These are phyloP conservation scores for Ichneumon xanthorius DNA, from an alignment of 2,888 invertebrate species.

Conservation along the genomic window DNA sequence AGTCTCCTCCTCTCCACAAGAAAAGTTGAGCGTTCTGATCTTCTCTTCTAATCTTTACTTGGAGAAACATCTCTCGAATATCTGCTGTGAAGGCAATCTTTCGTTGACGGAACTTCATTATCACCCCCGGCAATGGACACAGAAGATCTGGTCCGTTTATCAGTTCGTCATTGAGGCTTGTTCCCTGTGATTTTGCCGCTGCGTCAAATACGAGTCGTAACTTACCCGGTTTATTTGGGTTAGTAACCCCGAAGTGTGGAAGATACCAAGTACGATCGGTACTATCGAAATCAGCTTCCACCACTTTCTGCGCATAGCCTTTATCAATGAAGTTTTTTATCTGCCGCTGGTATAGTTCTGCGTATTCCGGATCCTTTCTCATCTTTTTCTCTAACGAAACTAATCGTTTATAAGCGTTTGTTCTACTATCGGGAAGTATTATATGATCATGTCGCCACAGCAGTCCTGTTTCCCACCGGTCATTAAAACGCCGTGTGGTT, in stretches of 20 bases:
- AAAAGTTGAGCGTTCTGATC: slow-evolving; percentile 75
- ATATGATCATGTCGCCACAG: slow-evolving; percentile 34
- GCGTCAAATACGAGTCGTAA: slow-evolving; percentile 77
- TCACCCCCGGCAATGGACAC: slow-evolving; percentile 76
- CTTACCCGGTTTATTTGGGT: slow-evolving; percentile 72
- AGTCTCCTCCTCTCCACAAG: slow-evolving; percentile 64
- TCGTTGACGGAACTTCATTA: slow-evolving; percentile 80
- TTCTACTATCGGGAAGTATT: slow-evolving; percentile 35
- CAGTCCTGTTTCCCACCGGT: slow-evolving; percentile 43
- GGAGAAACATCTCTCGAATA: slow-evolving; percentile 79
- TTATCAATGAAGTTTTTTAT: slow-evolving; percentile 55
- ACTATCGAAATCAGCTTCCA: neutral
- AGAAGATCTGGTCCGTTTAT: slow-evolving; percentile 78
- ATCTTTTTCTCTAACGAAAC: slow-evolving; percentile 59
- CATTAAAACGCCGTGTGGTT: slow-evolving; percentile 30
- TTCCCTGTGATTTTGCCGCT: slow-evolving; percentile 72
- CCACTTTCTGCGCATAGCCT: slow-evolving; percentile 47
- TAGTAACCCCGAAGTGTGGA: slow-evolving; percentile 70
- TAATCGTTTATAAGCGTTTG: slow-evolving; percentile 53
- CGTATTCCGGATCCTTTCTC: slow-evolving; percentile 57
- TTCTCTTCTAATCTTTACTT: slow-evolving; percentile 71
- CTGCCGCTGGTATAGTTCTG: slow-evolving; percentile 45
- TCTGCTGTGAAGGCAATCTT: slow-evolving; percentile 78
- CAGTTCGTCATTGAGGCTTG: slow-evolving; percentile 74
- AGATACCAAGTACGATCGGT: slow-evolving; percentile 64